Base-by-base conservation (phyloP, 1,140 invertebrate species). In the Halictus rubicundus region DNA sequence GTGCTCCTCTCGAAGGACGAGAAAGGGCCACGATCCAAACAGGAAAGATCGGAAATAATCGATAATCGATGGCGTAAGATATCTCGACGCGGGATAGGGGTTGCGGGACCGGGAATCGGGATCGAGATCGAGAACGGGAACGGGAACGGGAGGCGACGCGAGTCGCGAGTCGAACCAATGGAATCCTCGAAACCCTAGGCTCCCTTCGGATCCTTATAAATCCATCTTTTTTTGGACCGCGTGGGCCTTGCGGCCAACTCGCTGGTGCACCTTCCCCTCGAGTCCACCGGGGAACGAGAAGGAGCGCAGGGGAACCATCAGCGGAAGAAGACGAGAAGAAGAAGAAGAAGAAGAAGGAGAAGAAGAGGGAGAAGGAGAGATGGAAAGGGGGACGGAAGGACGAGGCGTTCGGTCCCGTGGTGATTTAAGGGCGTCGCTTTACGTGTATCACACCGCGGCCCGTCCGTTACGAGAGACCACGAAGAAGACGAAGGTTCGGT, bases 131-230 rank as follows among this genome's bases (percentile, higher is more conserved):
- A 72, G 60, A 71, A 79, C 73, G 78, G 80, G 83, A 16, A 84
- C 81, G 82, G 84, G 86, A 81, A 87, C n/a, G 21, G 39, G 79
- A 72, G 37, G 23, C 21, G 21, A 66, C 74, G 79, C 78, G 78
- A 75, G 78, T 84, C 64, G 61, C 71, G 60, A 71, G 82, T 76
- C 78, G 82, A 84, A 84, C 80, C 80, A 85, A 86, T 82, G 88
- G 87, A 91, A 92, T 92, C 86, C 84, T 68, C 88, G 85, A 93
- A 92, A 91, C 86, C 87, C 78, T 76, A 80, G 68, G 81, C 82
- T 80, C 77, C 73, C 81, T 78, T 79, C 82, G 57, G 71, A 52
- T 87, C 84, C 87, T 89, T 91, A 92, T 92, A 92, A 92, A 92
- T 92, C 88, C 83, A 88, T 91, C 88, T 88, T 92, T 91, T 91